Evolutionary conservation across 2,888 invertebrate genomes (phyloP).

Genomic region (Timandra comae): DNA sequence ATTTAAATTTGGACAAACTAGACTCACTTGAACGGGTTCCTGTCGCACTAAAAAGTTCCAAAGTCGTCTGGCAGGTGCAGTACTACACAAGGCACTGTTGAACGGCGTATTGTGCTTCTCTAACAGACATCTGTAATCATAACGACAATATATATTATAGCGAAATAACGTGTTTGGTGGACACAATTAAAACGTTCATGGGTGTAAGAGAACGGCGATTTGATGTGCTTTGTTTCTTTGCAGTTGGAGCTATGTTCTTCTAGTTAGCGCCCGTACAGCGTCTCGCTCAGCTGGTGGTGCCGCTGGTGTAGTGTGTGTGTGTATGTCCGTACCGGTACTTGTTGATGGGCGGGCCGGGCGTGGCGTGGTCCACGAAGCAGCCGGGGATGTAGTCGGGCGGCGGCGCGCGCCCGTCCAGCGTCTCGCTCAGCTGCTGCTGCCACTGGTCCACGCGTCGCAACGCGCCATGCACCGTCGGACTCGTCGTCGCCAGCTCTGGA

Average conservation of each 20-base stretch:
- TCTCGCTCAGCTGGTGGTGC: background rate
- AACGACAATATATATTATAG: too few species aligned
- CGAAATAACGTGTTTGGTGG: too few species aligned
- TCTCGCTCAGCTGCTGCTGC: slow-evolving; percentile 88
- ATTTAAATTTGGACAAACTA: background rate
- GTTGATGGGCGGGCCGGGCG: slow-evolving; percentile 89
- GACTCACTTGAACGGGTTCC: slow-evolving; percentile 85
- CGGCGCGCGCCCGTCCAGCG: slow-evolving; percentile 86
- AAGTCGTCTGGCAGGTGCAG: slow-evolving; percentile 87
- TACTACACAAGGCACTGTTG: slow-evolving; percentile 80
- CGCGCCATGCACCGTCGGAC: slow-evolving; percentile 94
- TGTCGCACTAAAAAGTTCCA: slow-evolving; percentile 97
- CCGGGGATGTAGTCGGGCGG: slow-evolving; percentile 93
- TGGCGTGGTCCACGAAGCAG: slow-evolving; percentile 87
- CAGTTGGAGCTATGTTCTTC: too few species aligned
- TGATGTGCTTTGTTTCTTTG: too few species aligned
- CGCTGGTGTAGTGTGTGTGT: background rate
- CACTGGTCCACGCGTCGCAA: slow-evolving; percentile 91
- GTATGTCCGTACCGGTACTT: slow-evolving; percentile 82
- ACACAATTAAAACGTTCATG: background rate
- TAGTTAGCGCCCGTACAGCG: background rate
- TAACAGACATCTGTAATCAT: slow-evolving; percentile 88
- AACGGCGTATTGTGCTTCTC: slow-evolving; percentile 98
- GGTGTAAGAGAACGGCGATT: background rate
- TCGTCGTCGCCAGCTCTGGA: slow-evolving; percentile 95